Base-by-base conservation (phyloP, 2,113 vertebrate genomes). In the Prochilodus magdalenae region DNA sequence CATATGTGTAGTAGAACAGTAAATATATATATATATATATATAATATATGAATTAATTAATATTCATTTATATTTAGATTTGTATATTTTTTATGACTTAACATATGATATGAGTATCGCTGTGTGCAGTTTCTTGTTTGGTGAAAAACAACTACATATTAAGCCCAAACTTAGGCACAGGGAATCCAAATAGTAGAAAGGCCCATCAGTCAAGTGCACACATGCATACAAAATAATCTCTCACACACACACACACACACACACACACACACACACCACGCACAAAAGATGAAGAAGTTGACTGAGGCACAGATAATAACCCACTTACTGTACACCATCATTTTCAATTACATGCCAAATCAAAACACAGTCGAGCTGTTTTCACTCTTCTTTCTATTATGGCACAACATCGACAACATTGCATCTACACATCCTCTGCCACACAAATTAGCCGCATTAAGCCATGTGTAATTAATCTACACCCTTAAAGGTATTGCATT, bases 311-410 rank as follows among this genome's bases (percentile, higher is more conserved):
- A 2, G 47, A 77, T 53, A 36, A 66, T 53, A 67, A 53, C 75
- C 44, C 18, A 49, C 26, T 70, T 30, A 51, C 26, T 63, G 15
- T 36, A 59, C 29, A 70, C 36, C 12, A 70, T 44, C 66, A 70
- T 70, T 70, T 70, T 14, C 66, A 70, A 70, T 70, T 70, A 70
- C 66, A 40, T 24, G 36, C 20, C 36, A 13, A 70, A 70, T 70
- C 66, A 70, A 70, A 70, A 70, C 66, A 70, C 33, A 70, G 66
- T 18, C 36, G 11, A 40, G 18, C 66, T 70, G 33, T 44, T 70
- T 70, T 70, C 65, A 36, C 65, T 67, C 65, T 22, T 0, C 30
- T 33, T 67, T 4, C 30, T 10, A 16, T 33, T 22, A 65, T 24
- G 2, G 12, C 40, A 18, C 36, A 5, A 22, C 36, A 0, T 11